Evolutionary conservation across 2,888 invertebrate species (phyloP).

Genomic region (Galeruca laticollis): DNA sequence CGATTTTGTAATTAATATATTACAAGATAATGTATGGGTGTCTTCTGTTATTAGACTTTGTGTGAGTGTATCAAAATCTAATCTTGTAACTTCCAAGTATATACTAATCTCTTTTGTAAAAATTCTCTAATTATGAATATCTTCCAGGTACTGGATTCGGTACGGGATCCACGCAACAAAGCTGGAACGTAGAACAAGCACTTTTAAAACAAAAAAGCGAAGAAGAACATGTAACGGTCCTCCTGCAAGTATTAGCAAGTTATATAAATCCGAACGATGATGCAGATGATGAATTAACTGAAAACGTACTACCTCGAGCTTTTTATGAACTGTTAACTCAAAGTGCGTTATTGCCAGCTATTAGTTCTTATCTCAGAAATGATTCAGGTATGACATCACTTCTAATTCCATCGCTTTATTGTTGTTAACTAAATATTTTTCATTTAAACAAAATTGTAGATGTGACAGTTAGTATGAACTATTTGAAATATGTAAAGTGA

Average conservation of each 20-base stretch:
- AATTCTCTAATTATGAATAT: background rate
- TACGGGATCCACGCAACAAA: slow-evolving; percentile 93
- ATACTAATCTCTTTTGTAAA: too few relatives aligned
- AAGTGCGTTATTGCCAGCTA: slow-evolving; percentile 88
- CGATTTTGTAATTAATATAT: too few relatives aligned
- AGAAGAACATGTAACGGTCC: slow-evolving; percentile 91
- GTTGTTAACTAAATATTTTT: too few relatives aligned
- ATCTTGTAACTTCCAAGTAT: too few relatives aligned
- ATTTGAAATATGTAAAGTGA: too few relatives aligned
- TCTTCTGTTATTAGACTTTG: too few relatives aligned
- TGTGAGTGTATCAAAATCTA: too few relatives aligned
- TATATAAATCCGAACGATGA: slow-evolving; percentile 84
- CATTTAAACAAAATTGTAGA: too few relatives aligned
- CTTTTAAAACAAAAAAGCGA: slow-evolving; percentile 88
- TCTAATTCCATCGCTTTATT: background rate
- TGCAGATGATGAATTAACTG: slow-evolving; percentile 65
- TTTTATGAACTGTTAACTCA: slow-evolving; percentile 83
- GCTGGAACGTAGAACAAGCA: slow-evolving; percentile 98
- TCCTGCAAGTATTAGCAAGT: slow-evolving; percentile 82
- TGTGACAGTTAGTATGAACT: too few relatives aligned
- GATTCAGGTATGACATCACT: slow-evolving; percentile 77
- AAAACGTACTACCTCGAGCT: slow-evolving; percentile 72
- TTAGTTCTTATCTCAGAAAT: slow-evolving; percentile 91
- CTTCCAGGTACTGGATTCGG: slow-evolving; percentile 85
- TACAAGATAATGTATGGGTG: too few relatives aligned